Base-by-base conservation (phyloP, 2,113 vertebrate species). In the Pteropus alecto region DNA sequence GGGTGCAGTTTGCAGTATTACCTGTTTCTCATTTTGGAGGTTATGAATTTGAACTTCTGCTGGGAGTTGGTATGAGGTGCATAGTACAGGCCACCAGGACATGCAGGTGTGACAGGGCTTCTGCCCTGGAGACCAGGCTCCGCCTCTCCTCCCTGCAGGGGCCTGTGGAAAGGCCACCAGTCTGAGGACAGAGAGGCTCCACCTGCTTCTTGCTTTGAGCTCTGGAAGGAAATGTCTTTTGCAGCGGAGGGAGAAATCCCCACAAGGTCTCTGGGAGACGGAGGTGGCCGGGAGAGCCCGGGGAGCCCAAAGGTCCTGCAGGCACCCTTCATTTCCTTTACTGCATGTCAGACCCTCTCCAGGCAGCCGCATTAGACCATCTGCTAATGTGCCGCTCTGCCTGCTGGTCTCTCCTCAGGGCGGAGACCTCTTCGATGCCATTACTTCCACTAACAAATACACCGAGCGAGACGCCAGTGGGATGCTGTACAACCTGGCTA, bases 381-480 rank as follows among this genome's bases (percentile, higher is more conserved):
- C 82, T 97, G 60, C 33, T 98, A n/a, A 98, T 41, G 46, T 30
- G 15, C 70, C 6, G 5, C 54, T 93, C 54, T 14, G 3, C 74
- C 87, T 43, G 68, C 98, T 26, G 46, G 96, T 98, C 84, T 98
- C 5, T 97, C 96, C 97, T n/a, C 97, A 99, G 99, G 99, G 99
- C 13, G 99, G 99, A 56, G 99, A 99, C 96, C 99, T 99, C 86
- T 99, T 99, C 68, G 99, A 99, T 96, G 99, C 99, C 88, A 99
- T 99, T 96, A 99, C 99, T n/a, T 99, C 99, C 76, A 99, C 99
- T 54, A 99, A 99, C 98, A 99, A 99, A 97, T 99, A 99, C 95
- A 99, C 99, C 0, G 99, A 99, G 97, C 98, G 99, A 11, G 99
- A 99, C n/a, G 99, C 99, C 97, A 99, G 99, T 79, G 99, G 99